These are phyloP conservation scores for Phyto melanocephala DNA, from an alignment of 2,888 invertebrate genomes.

Conservation along the genomic window DNA sequence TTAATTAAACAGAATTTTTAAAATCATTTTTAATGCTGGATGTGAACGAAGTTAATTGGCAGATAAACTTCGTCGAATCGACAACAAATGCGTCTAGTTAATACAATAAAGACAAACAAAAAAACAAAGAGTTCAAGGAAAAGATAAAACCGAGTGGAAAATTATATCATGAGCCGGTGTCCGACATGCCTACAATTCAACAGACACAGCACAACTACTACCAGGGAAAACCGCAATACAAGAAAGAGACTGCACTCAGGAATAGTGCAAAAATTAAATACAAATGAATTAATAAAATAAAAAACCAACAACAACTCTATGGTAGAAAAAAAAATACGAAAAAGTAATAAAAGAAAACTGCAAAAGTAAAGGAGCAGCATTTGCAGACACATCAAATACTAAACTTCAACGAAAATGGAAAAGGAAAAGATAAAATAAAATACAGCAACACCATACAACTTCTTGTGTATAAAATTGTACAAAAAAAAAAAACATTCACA, in stretches of 20 bases:
- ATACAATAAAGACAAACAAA: no score
- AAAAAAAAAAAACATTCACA: background rate
- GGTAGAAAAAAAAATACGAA: conserved; percentile 8
- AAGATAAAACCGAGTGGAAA: no score
- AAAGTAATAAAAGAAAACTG: conserved; percentile 41
- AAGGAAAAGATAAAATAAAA: background rate
- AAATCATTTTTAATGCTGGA: no score
- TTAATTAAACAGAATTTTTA: no score
- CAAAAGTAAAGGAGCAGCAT: conserved; percentile 39
- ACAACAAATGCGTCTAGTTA: no score
- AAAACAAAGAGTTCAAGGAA: no score
- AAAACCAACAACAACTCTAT: conserved; percentile 20
- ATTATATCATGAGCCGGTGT: background rate
- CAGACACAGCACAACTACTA: conserved; percentile 2
- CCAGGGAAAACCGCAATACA: conserved; percentile 12
- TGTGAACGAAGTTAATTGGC: no score
- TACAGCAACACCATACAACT: conserved; percentile 1
- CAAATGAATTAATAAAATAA: background rate
- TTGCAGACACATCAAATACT: conserved; percentile 19
- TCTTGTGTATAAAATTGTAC: conserved; percentile 2
- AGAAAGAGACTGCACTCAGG: conserved; percentile 13
- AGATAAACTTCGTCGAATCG: no score
- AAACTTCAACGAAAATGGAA: background rate
- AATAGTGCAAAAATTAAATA: conserved; percentile 1
- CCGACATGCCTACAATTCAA: conserved; percentile 1